These are phyloP conservation scores for Siniperca undulata DNA, from an alignment of 2,797 vertebrate genomes.

Conservation along the genomic window DNA sequence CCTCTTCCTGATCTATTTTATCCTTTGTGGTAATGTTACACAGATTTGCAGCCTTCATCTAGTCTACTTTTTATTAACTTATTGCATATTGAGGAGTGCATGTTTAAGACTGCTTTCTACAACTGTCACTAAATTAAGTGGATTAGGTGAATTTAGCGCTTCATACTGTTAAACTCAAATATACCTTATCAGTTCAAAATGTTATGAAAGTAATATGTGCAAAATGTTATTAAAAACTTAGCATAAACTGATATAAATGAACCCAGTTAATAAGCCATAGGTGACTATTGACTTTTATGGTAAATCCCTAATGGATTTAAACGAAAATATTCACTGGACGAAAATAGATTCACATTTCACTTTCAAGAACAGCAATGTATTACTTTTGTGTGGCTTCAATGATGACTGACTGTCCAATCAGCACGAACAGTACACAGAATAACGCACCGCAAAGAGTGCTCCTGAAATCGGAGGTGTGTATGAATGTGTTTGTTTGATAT, in stretches of 20 bases:
- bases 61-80: neutral
- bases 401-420: neutral
- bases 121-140: neutral
- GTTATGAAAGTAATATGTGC: neutral
- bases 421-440: neutral
- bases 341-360: conserved; percentile 12
- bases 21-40: neutral
- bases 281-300: neutral
- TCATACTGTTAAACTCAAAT: neutral
- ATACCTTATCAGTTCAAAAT: neutral
- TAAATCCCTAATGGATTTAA: neutral
- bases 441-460: neutral
- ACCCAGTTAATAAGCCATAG: neutral
- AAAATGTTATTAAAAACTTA: neutral
- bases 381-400: conserved; percentile 8
- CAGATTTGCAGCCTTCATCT: neutral
- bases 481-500: conserved; percentile 11
- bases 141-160: neutral
- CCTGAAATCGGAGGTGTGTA: conserved; percentile 1
- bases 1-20: neutral
- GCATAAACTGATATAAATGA: neutral
- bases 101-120: neutral
- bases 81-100: neutral
- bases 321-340: neutral
- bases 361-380: neutral